Evolutionary conservation across 2,113 vertebrate species (phyloP).

Genomic region (Etheostoma cragini): DNA sequence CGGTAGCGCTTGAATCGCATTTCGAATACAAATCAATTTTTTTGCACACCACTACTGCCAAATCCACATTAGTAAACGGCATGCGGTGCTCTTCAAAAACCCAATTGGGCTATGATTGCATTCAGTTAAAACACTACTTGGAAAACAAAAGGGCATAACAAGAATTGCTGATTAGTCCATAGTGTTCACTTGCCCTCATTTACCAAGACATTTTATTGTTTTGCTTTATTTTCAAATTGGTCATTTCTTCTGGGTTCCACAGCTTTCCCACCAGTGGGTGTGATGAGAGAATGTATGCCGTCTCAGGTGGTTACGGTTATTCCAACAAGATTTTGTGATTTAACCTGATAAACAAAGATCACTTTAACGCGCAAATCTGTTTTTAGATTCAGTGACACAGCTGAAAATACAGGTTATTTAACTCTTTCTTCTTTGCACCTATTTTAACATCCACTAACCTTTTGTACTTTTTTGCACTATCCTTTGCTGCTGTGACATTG

Average conservation of each 20-base stretch:
- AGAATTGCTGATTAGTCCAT: neutral
- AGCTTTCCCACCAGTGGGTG: conserved; percentile 9
- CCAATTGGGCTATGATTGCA: neutral
- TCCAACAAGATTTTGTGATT: neutral
- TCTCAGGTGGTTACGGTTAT: conserved; percentile 5
- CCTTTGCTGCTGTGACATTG: too few relatives aligned
- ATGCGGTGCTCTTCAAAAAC: neutral
- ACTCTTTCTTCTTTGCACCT: neutral
- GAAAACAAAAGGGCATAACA: neutral
- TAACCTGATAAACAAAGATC: neutral
- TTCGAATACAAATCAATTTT: too few relatives aligned
- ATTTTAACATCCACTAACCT: too few relatives aligned
- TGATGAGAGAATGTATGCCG: neutral
- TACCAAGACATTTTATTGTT: neutral
- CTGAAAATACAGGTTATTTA: neutral
- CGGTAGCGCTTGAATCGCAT: too few relatives aligned
- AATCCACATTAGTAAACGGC: neutral
- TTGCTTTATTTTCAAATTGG: conserved; percentile 10
- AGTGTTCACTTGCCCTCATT: neutral
- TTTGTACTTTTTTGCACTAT: too few relatives aligned
- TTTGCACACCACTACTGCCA: too few relatives aligned
- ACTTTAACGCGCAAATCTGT: neutral
- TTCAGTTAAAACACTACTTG: neutral
- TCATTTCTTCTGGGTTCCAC: conserved; percentile 9
- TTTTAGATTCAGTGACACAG: neutral